These are phyloP conservation scores for Callipepla squamata DNA, from an alignment of 2,113 vertebrate genomes.

Conservation along the genomic window DNA sequence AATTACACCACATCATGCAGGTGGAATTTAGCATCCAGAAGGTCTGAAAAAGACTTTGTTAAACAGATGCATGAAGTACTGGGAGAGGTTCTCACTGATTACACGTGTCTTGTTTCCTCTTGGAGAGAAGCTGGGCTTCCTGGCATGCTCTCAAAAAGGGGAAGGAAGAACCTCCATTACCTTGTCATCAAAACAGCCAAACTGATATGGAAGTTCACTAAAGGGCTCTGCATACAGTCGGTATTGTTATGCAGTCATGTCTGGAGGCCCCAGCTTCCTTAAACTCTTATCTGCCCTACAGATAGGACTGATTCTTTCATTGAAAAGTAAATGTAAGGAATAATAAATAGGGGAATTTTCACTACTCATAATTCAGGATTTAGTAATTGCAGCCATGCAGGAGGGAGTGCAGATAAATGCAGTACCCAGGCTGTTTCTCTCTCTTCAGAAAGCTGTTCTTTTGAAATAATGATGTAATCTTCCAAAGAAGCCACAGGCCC, in stretches of 20 bases:
- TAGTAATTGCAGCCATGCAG: not conserved
- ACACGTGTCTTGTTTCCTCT: not conserved
- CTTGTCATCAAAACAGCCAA: not conserved
- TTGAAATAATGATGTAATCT: not conserved
- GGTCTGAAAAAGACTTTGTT: not conserved
- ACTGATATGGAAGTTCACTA: not conserved
- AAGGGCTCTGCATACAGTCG: not conserved
- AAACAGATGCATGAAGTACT: not conserved
- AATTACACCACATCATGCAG: not conserved
- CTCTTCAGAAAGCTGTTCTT: not conserved
- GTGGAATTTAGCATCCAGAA: not conserved
- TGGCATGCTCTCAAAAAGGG: not conserved
- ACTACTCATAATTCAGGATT: not conserved
- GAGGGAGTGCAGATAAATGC: rapidly evolving
- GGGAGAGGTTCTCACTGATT: not conserved
- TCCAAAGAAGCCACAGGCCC: not conserved
- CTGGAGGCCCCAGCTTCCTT: not conserved
- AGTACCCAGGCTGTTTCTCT: not conserved
- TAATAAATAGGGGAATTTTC: not conserved
- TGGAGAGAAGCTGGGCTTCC: not conserved
- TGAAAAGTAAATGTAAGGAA: not conserved
- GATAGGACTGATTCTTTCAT: not conserved
- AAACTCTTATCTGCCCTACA: not conserved
- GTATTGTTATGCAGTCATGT: not conserved
- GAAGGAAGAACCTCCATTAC: not conserved